Evolutionary conservation across 2,113 vertebrate genomes (phyloP).

Genomic region (Tursiops truncatus): DNA sequence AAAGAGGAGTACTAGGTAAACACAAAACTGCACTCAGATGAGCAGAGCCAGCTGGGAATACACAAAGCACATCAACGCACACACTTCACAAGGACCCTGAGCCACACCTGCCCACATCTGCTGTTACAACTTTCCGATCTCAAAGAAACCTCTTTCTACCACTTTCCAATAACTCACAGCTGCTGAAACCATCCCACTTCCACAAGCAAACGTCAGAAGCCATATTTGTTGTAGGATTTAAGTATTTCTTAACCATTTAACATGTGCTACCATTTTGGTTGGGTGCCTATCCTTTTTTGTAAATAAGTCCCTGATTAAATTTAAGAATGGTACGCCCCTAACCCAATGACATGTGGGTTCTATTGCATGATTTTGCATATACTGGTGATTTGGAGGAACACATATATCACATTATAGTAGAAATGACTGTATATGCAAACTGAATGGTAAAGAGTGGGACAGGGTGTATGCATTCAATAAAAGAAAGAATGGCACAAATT

Average conservation of each 20-base stretch:
- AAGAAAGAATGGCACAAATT: not conserved
- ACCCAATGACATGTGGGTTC: not conserved
- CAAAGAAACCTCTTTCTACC: not conserved
- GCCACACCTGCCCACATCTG: not conserved
- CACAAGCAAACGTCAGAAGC: not conserved
- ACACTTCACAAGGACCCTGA: fast-evolving
- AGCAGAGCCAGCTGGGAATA: not conserved
- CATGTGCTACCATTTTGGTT: not conserved
- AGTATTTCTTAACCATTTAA: not conserved
- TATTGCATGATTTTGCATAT: not conserved
- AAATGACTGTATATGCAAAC: not conserved
- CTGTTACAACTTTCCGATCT: not conserved
- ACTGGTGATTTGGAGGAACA: not conserved
- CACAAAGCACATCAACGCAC: fast-evolving
- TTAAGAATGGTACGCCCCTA: too few species aligned
- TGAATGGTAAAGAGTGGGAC: not conserved
- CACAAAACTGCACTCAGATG: not conserved
- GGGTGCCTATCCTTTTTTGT: not conserved
- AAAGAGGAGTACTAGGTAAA: not conserved
- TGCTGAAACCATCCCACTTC: not conserved
- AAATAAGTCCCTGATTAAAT: not conserved
- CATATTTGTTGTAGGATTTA: not conserved
- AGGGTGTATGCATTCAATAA: not conserved
- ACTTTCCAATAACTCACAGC: not conserved
- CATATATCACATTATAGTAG: fast-evolving